Conservation (phyloP, 2,797 vertebrate genomes). For the Lophotriccus pileatus region DNA sequence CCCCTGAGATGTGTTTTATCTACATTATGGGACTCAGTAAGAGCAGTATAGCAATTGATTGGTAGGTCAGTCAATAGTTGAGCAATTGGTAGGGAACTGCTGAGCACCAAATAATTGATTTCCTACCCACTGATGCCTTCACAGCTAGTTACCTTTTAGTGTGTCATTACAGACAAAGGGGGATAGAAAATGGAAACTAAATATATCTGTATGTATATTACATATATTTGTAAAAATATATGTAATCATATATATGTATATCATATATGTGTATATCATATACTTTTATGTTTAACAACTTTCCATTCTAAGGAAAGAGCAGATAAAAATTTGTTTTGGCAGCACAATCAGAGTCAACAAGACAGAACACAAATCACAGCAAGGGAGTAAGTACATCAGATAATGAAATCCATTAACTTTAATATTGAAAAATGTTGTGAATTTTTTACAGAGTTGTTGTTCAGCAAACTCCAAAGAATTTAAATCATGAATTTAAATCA, state of each 20-base stretch:
- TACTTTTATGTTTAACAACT: background rate
- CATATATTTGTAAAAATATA: background rate
- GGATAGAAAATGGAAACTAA: background rate
- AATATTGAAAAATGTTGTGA: background rate
- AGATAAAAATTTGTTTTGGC: background rate
- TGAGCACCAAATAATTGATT: slow-evolving; percentile 2
- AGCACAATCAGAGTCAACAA: background rate
- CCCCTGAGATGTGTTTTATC: background rate
- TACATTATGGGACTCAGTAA: background rate
- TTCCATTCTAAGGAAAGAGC: background rate
- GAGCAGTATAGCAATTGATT: background rate
- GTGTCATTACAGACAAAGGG: background rate
- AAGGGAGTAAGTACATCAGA: background rate
- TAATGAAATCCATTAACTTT: background rate
- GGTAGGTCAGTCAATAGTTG: slow-evolving; percentile 15
- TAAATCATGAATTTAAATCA: background rate
- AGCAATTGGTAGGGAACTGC: background rate
- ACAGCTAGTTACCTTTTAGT: slow-evolving; percentile 14
- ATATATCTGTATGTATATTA: background rate
- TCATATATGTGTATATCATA: background rate
- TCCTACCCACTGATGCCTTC: background rate
- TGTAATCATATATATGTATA: background rate
- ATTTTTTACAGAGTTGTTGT: background rate
- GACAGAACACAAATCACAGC: background rate
- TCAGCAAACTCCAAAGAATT: background rate